These are phyloP conservation scores for Hydrophis major DNA, from an alignment of 2,797 vertebrate genomes.

Conservation along the genomic window DNA sequence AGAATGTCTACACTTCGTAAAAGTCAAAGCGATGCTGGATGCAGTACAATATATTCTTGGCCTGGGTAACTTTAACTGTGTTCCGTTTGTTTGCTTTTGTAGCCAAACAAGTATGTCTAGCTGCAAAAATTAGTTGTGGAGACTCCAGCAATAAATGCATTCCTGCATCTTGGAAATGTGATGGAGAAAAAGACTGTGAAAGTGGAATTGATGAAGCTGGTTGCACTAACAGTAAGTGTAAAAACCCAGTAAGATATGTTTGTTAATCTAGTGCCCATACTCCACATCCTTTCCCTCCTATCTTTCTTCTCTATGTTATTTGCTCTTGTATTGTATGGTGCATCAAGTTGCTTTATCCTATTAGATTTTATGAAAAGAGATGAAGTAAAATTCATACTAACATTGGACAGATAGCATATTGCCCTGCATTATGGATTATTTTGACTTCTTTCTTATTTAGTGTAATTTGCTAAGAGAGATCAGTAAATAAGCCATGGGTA, in stretches of 20 bases:
- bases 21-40: not conserved
- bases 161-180: slow-evolving; percentile 93
- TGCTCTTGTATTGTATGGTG: not conserved
- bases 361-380: slow-evolving; percentile 18
- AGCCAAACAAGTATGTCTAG: slow-evolving; percentile 88
- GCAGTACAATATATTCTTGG: not conserved
- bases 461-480: not conserved
- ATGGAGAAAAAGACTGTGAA: slow-evolving; percentile 92
- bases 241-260: slow-evolving; percentile 3
- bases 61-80: not conserved
- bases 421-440: not conserved
- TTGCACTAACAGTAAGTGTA: slow-evolving; percentile 85
- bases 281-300: not conserved
- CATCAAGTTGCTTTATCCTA: slow-evolving; percentile 3
- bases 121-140: slow-evolving; percentile 94
- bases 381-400: not conserved
- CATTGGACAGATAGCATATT: not conserved
- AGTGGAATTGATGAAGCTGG: slow-evolving; percentile 88
- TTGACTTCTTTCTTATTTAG: not conserved
- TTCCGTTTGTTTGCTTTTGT: slow-evolving; percentile 1
- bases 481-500: not conserved
- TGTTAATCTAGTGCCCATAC: not conserved
- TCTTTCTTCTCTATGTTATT: not conserved
- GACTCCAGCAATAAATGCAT: slow-evolving; percentile 87
- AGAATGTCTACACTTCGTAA: not conserved